Conservation (phyloP, 2,113 vertebrate genomes). For the Copsychus sechellarum region DNA sequence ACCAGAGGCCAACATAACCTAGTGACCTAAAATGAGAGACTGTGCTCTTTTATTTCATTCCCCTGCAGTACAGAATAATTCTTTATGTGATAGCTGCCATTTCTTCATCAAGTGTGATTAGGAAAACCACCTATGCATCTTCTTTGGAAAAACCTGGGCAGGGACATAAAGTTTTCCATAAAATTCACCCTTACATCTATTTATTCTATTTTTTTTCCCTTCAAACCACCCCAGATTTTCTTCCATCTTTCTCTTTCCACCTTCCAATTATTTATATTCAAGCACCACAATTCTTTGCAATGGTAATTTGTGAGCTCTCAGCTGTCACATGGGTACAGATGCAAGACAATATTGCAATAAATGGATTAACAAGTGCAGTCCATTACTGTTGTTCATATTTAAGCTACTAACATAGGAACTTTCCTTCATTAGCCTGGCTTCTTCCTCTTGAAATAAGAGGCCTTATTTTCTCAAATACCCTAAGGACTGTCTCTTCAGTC, state of each 20-base stretch:
- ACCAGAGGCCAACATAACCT: not conserved
- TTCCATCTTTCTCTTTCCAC: not conserved
- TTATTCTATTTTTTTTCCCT: not conserved
- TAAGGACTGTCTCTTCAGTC: too few relatives aligned
- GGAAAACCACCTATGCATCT: not conserved
- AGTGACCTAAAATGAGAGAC: not conserved
- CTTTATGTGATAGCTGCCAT: not conserved
- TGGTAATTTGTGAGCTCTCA: not conserved
- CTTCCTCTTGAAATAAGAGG: too few relatives aligned
- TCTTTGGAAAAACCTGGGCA: not conserved
- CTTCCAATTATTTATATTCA: not conserved
- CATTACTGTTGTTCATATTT: not conserved
- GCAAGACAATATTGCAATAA: not conserved
- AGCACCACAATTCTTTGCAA: not conserved
- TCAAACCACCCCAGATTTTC: not conserved
- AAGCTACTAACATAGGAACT: not conserved
- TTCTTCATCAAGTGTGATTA: not conserved
- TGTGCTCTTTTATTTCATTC: not conserved
- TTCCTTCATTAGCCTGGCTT: too few relatives aligned
- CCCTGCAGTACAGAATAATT: not conserved
- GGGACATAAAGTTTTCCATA: not conserved
- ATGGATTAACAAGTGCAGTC: not conserved
- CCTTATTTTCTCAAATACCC: too few relatives aligned
- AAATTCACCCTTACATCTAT: not conserved
- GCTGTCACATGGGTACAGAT: not conserved